Conservation (phyloP, 1,140 invertebrate genomes). For the Harlomillsia oculata region DNA sequence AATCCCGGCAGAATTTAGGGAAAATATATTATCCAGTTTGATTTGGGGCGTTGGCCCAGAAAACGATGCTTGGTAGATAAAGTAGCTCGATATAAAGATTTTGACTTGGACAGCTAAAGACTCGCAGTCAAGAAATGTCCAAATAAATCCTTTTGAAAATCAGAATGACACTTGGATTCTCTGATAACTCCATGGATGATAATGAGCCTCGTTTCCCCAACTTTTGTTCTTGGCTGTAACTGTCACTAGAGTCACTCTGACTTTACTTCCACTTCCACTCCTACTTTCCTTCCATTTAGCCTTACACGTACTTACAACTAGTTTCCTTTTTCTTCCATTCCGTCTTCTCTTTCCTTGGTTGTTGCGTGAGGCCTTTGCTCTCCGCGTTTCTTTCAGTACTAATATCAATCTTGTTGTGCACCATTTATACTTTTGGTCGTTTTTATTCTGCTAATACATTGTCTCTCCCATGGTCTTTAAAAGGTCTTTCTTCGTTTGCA, state of each 20-base stretch:
- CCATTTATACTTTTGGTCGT: no score
- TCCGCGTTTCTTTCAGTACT: no score
- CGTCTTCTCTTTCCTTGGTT: neutral
- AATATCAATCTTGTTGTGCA: neutral
- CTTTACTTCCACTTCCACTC: neutral
- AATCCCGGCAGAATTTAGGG: slow-evolving; percentile 27
- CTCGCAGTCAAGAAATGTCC: slow-evolving; percentile 19
- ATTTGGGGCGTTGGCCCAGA: slow-evolving; percentile 26
- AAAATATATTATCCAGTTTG: slow-evolving; percentile 27
- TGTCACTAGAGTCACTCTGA: slow-evolving; percentile 11
- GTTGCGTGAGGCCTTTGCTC: no score
- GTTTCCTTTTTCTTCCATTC: neutral
- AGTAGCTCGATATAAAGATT: slow-evolving; percentile 13
- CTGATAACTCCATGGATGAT: slow-evolving; percentile 20
- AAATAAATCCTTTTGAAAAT: slow-evolving; percentile 28
- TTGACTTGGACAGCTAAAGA: slow-evolving; percentile 19
- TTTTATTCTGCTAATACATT: no score
- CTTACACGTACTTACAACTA: no score
- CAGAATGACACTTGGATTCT: slow-evolving; percentile 24
- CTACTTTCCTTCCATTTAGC: no score
- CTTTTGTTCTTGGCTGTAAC: slow-evolving; percentile 8
- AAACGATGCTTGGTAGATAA: slow-evolving; percentile 16
- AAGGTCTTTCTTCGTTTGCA: no score
- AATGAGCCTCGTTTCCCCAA: slow-evolving; percentile 18
- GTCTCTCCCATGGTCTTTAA: no score